phyloP scores from a whole-genome alignment of 2,888 invertebrate genomes.

The Ditylenchus weischeri region DNA sequence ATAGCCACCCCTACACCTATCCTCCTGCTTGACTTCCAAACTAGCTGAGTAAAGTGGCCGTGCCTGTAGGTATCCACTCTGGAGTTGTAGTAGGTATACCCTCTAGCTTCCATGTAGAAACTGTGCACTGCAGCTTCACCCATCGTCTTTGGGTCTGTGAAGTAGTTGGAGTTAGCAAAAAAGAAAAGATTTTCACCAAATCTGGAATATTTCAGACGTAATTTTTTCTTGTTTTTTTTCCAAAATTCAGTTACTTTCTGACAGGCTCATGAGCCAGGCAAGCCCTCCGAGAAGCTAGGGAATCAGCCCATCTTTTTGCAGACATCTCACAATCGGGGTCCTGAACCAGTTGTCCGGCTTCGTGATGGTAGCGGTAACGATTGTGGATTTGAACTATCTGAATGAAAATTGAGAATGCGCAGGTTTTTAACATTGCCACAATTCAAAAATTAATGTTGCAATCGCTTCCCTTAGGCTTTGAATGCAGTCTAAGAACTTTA shows the following conservation, averaged over 20 bases:
- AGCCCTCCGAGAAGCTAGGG: slow-evolving; percentile 37
- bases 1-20: slow-evolving; percentile 40
- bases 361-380: slow-evolving; percentile 44
- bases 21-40: slow-evolving; percentile 43
- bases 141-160: slow-evolving; percentile 38
- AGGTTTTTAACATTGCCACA: no score
- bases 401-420: not conserved
- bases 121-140: slow-evolving; percentile 47
- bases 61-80: slow-evolving; percentile 33
- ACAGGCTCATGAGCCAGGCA: slow-evolving; percentile 50
- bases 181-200: slow-evolving; percentile 54
- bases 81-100: slow-evolving; percentile 40
- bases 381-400: slow-evolving; percentile 39
- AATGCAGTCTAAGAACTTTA: no score
- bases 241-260: slow-evolving; percentile 34
- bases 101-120: slow-evolving; percentile 48
- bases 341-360: slow-evolving; percentile 33
- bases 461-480: no score
- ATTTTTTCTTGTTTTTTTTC: not conserved
- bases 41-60: slow-evolving; percentile 54
- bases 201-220: slow-evolving; percentile 27
- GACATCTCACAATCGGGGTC: slow-evolving; percentile 39
- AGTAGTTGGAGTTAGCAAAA: slow-evolving; percentile 35
- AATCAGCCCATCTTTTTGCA: slow-evolving; percentile 50
- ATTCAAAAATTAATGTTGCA: no score